Evolutionary conservation across 2,888 invertebrate genomes (phyloP).

Genomic region (Sthenelais limicola): DNA sequence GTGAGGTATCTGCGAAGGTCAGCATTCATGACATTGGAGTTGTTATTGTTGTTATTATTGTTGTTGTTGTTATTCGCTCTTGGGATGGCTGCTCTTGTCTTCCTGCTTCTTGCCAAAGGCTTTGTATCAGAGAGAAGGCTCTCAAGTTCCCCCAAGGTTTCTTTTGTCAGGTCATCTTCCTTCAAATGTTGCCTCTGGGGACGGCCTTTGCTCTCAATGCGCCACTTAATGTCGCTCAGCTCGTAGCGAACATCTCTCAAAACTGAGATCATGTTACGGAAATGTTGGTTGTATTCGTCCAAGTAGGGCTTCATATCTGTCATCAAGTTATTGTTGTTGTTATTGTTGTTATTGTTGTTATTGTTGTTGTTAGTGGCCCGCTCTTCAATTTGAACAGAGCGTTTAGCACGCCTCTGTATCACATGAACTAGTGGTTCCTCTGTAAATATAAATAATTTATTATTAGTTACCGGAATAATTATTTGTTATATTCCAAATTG

Average conservation of each 20-base stretch:
- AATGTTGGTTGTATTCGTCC: neutral
- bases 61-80: conserved; percentile 25
- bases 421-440: conserved; percentile 2
- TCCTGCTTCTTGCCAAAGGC: too few species aligned
- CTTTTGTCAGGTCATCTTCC: too few species aligned
- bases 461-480: too few species aligned
- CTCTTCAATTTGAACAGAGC: too few species aligned
- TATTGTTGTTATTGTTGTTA: conserved; percentile 26
- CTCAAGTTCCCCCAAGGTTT: neutral
- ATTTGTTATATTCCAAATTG: too few species aligned
- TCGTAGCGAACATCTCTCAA: conserved; percentile 9
- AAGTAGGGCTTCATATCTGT: neutral
- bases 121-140: neutral
- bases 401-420: neutral
- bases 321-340: neutral
- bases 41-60: conserved; percentile 18
- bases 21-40: neutral
- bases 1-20: neutral
- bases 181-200: too few species aligned
- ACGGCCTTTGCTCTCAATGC: neutral
- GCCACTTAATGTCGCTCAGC: neutral
- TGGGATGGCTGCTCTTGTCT: too few species aligned
- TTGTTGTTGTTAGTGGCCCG: conserved; percentile 4
- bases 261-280: neutral
- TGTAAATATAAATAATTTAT: neutral